phyloP scores from a whole-genome alignment of 1,140 invertebrate genomes.

The Liolophura sinensis region DNA sequence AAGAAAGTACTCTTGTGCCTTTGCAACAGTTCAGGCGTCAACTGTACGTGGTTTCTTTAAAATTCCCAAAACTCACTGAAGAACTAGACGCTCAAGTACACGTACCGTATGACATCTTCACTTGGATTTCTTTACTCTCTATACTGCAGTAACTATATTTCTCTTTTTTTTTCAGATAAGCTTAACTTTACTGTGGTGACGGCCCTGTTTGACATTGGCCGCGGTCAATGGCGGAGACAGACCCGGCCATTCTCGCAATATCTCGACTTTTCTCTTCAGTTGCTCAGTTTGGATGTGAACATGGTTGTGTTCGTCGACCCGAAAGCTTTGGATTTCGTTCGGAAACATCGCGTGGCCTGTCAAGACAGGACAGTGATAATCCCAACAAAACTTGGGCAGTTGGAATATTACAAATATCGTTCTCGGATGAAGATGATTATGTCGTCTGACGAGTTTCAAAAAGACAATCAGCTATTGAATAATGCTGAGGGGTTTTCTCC shows the following conservation, averaged over 20 bases:
- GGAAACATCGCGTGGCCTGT: conserved; percentile 17
- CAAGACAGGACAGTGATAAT: conserved; percentile 12
- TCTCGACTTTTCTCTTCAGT: conserved; percentile 15
- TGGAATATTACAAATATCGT: conserved; percentile 12
- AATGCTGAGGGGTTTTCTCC: conserved; percentile 14
- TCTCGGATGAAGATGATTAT: conserved; percentile 17
- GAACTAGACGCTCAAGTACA: too few relatives aligned
- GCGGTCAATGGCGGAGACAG: conserved; percentile 12
- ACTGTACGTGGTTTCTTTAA: too few relatives aligned
- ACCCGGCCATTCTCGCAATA: conserved; percentile 14
- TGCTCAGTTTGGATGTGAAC: conserved; percentile 25
- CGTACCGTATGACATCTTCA: too few relatives aligned
- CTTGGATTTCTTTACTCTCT: too few relatives aligned
- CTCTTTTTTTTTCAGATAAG: conserved; percentile 8
- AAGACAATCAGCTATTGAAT: conserved; percentile 20
- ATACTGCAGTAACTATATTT: too few relatives aligned
- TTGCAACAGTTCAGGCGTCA: too few relatives aligned
- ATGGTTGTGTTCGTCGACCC: conserved; percentile 22
- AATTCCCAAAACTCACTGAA: too few relatives aligned
- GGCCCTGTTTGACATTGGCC: conserved; percentile 24
- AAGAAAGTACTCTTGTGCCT: too few relatives aligned
- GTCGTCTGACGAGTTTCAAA: conserved; percentile 11
- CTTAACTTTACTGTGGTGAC: conserved; percentile 29
- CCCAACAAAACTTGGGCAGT: neutral
- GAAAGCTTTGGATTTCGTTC: conserved; percentile 15